These are phyloP conservation scores for Leptosomus discolor DNA, from an alignment of 2,113 vertebrate species.

Conservation along the genomic window DNA sequence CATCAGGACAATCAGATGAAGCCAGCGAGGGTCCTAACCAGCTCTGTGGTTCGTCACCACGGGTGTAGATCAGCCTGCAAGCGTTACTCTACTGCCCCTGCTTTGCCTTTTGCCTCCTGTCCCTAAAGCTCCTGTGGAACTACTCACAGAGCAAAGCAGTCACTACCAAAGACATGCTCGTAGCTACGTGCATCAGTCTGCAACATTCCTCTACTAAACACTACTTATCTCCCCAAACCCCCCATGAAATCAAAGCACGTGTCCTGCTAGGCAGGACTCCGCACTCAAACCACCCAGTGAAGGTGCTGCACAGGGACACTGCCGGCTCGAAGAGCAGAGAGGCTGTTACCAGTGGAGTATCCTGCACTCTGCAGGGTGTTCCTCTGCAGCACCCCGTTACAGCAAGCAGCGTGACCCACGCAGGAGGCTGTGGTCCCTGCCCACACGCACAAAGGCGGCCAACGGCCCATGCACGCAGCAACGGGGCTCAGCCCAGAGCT, in stretches of 20 bases:
- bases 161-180: conserved; percentile 11
- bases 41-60: accelerated
- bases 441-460: accelerated
- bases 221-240: neutral
- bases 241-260: neutral
- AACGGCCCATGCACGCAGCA: accelerated
- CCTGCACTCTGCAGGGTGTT: accelerated
- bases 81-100: neutral
- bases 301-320: neutral
- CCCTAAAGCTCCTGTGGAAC: conserved; percentile 13
- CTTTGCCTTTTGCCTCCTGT: neutral
- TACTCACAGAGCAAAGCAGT: conserved; percentile 20
- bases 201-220: neutral
- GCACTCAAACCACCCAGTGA: neutral
- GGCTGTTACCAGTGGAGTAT: accelerated
- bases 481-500: neutral
- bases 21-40: neutral
- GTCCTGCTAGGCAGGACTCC: neutral
- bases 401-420: neutral
- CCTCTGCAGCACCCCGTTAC: neutral
- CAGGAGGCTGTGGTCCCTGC: neutral
- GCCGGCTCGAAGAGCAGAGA: neutral
- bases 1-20: neutral
- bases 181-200: neutral
- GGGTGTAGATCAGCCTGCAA: neutral